These are phyloP conservation scores for Rhyacophila brunnea DNA, from an alignment of 1,140 invertebrate species.

Conservation along the genomic window DNA sequence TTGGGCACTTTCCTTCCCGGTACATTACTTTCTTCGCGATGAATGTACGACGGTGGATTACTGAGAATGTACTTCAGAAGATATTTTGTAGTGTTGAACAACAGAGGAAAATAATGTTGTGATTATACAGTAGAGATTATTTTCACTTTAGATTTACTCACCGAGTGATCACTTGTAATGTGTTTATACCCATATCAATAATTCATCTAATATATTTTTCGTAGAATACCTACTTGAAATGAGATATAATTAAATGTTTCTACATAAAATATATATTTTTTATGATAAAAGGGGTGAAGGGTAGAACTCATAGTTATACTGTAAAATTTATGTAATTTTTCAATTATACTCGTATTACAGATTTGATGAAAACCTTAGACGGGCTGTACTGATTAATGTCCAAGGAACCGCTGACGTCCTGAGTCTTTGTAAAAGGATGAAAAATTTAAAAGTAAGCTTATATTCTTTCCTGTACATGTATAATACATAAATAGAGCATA, in stretches of 20 bases:
- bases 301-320: no score
- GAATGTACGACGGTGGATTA: no score
- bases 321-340: not conserved
- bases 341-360: constrained; percentile 39
- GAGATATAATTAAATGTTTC: not conserved
- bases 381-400: constrained; percentile 55
- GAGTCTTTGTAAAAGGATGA: constrained; percentile 57
- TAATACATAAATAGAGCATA: not conserved
- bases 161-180: not conserved
- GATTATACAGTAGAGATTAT: no score
- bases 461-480: not conserved
- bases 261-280: not conserved
- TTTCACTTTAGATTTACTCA: no score
- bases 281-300: not conserved
- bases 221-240: not conserved
- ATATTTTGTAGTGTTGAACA: no score
- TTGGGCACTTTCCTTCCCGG: no score
- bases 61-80: no score
- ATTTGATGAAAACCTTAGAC: constrained; percentile 73
- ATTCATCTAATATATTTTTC: not conserved
- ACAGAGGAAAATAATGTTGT: no score
- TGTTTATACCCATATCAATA: not conserved
- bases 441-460: constrained; percentile 52
- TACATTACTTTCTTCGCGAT: no score
- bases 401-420: constrained; percentile 54